Conservation (phyloP, 64 coral and sea anemone genomes). For the Dendrophyllia cribrosa region DNA sequence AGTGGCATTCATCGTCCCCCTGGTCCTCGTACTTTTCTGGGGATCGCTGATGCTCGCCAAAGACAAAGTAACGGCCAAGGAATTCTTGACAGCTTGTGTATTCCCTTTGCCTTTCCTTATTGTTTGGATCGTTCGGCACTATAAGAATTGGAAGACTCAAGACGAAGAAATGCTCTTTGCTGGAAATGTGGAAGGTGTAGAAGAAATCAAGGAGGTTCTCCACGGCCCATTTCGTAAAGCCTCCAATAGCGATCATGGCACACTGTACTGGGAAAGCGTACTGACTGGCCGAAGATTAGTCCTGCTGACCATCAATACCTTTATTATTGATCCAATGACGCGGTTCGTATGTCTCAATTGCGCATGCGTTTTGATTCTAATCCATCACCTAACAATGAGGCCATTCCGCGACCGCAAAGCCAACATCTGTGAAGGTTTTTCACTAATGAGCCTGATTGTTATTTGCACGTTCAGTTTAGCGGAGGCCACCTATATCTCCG, state of each 20-base stretch:
- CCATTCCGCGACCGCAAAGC: conserved; percentile 70
- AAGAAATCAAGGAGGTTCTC: conserved; percentile 59
- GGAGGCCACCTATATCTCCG: conserved; percentile 25
- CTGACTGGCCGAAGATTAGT: conserved; percentile 79
- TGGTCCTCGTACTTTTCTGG: conserved; percentile 70
- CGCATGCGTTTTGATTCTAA: conserved; percentile 59
- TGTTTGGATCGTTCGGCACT: conserved; percentile 2
- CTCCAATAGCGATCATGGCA: neutral
- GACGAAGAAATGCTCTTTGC: neutral
- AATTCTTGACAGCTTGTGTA: conserved; percentile 54
- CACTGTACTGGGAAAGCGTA: conserved; percentile 94
- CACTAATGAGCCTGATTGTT: conserved; percentile 60
- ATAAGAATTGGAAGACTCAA: neutral
- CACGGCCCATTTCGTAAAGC: conserved; percentile 72
- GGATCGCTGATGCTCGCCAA: conserved; percentile 75
- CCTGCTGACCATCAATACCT: conserved; percentile 59
- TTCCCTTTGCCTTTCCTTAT: conserved; percentile 76
- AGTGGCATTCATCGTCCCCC: conserved; percentile 52
- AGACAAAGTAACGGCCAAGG: conserved; percentile 58
- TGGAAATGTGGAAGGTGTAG: neutral
- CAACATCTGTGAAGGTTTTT: conserved; percentile 63
- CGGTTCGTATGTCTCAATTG: conserved; percentile 34
- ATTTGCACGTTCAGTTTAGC: conserved; percentile 61
- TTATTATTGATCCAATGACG: conserved; percentile 49
- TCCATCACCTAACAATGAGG: conserved; percentile 62